Evolutionary conservation across 1,140 invertebrate genomes (phyloP).

Genomic region (Drosophila hydei): DNA sequence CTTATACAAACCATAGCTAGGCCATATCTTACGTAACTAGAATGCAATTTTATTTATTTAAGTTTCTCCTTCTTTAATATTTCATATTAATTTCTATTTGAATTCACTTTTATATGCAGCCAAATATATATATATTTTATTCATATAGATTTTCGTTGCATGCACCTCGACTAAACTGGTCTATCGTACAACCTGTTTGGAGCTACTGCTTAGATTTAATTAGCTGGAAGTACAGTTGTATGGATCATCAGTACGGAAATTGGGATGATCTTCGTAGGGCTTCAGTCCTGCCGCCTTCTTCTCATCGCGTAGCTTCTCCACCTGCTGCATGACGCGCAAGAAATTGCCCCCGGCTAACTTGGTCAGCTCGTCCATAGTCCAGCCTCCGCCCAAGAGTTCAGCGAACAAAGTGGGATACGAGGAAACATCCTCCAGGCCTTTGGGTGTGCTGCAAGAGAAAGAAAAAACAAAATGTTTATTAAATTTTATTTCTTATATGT

Average conservation of each 20-base stretch:
- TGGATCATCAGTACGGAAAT: slow-evolving; percentile 81
- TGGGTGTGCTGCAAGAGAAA: slow-evolving; percentile 88
- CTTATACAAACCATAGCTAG: slow-evolving; percentile 69
- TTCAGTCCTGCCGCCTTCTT: slow-evolving; percentile 74
- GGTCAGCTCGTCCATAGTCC: slow-evolving; percentile 92
- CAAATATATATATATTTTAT: slow-evolving; percentile 18
- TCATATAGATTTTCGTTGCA: slow-evolving; percentile 26
- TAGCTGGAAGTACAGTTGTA: slow-evolving; percentile 83
- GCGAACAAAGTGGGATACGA: slow-evolving; percentile 94
- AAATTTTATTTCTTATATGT: too few species aligned
- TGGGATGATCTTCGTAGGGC: slow-evolving; percentile 82
- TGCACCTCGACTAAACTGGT: slow-evolving; percentile 19
- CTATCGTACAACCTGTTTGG: slow-evolving; percentile 67
- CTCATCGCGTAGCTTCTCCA: slow-evolving; percentile 83
- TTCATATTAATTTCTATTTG: slow-evolving; percentile 18
- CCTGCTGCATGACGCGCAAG: slow-evolving; percentile 89
- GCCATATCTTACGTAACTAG: slow-evolving; percentile 40
- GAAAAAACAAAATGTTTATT: too few species aligned
- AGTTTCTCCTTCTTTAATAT: slow-evolving; percentile 16
- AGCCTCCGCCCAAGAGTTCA: slow-evolving; percentile 91
- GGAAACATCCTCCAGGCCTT: slow-evolving; percentile 95
- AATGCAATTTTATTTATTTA: slow-evolving; percentile 32
- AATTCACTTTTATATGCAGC: slow-evolving; percentile 27
- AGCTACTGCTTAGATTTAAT: slow-evolving; percentile 54
- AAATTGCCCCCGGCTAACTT: slow-evolving; percentile 95